A percentile compares a stretch with the other conserved stretches of the same genome.
These are phyloP conservation scores for Seriola rivoliana DNA, from an alignment of 2,113 vertebrate species.

Conservation along the genomic window DNA sequence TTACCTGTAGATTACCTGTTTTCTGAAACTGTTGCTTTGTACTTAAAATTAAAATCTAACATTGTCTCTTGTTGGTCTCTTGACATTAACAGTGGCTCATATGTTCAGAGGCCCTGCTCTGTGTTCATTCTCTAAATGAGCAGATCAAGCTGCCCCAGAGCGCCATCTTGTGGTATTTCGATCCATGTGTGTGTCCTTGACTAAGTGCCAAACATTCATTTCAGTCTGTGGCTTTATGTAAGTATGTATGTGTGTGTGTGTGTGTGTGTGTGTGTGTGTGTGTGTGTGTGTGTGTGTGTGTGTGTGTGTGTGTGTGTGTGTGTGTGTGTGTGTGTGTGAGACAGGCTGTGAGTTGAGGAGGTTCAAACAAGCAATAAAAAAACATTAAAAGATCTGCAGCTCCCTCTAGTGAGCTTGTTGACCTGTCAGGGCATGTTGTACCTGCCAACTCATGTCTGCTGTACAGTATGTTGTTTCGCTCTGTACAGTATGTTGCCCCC, in stretches of 20 bases:
- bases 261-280: constrained; percentile 25
- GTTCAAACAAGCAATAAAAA: constrained; percentile 1
- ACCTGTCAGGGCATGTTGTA: constrained; percentile 18
- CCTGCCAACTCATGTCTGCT: too few species aligned
- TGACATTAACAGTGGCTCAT: too few species aligned
- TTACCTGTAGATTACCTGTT: too few species aligned
- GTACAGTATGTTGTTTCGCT: too few species aligned
- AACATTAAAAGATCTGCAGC: constrained; percentile 22
- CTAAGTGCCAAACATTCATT: neutral
- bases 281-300: constrained; percentile 19
- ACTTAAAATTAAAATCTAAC: too few species aligned
- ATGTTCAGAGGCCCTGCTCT: too few species aligned
- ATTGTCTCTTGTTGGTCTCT: neutral
- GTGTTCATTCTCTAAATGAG: too few species aligned
- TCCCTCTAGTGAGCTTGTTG: constrained; percentile 52
- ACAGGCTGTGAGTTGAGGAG: neutral
- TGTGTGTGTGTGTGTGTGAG: neutral
- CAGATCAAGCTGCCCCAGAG: neutral
- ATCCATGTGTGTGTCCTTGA: neutral
- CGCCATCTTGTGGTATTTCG: constrained; percentile 49
- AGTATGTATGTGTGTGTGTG: constrained; percentile 11
- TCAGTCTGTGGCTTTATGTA: neutral
- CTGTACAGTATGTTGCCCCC: too few species aligned
- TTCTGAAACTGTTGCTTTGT: too few species aligned
- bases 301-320: constrained; percentile 7